Evolutionary conservation across 2,888 invertebrate species (phyloP).

Genomic region (Epinotia ramella): DNA sequence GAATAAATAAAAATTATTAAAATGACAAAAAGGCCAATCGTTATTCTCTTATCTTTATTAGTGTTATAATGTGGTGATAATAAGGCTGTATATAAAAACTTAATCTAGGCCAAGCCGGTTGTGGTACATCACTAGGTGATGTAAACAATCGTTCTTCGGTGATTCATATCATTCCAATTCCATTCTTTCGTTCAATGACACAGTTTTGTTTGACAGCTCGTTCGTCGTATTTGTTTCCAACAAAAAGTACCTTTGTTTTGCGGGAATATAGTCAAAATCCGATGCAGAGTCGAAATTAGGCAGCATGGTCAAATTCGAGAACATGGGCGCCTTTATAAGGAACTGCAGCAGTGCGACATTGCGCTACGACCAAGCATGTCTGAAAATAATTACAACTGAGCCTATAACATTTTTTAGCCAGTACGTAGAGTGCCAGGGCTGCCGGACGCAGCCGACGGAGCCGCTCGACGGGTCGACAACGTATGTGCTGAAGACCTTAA

Average conservation of each 20-base stretch:
- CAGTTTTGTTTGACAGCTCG: conserved; percentile 43
- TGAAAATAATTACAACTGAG: conserved; percentile 68
- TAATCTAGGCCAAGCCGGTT: not conserved
- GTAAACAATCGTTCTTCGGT: conserved; percentile 25
- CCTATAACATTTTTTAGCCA: conserved; percentile 74
- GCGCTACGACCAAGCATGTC: conserved; percentile 77
- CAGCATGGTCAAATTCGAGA: conserved; percentile 68
- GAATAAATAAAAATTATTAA: too few species aligned
- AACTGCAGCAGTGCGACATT: conserved; percentile 69
- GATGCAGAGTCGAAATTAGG: conserved; percentile 48
- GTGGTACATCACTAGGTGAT: conserved; percentile 4
- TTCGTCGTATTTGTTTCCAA: conserved; percentile 40
- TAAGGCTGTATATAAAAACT: not conserved
- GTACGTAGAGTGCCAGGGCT: conserved; percentile 78
- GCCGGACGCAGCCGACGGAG: conserved; percentile 61
- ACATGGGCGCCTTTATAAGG: conserved; percentile 72
- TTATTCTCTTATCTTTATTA: not conserved
- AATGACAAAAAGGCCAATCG: not conserved
- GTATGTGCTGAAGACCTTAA: conserved; percentile 67
- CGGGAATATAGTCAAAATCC: conserved; percentile 16
- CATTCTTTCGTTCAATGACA: conserved; percentile 40
- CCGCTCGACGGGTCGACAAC: conserved; percentile 56
- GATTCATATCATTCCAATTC: conserved; percentile 27
- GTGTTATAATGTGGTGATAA: too few species aligned
- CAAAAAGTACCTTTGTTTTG: conserved; percentile 41